Percentiles rank a stretch among this genome's conserved stretches.
Evolutionary conservation across 2,888 invertebrate species (phyloP).

Genomic region (Aleiodes alternator): DNA sequence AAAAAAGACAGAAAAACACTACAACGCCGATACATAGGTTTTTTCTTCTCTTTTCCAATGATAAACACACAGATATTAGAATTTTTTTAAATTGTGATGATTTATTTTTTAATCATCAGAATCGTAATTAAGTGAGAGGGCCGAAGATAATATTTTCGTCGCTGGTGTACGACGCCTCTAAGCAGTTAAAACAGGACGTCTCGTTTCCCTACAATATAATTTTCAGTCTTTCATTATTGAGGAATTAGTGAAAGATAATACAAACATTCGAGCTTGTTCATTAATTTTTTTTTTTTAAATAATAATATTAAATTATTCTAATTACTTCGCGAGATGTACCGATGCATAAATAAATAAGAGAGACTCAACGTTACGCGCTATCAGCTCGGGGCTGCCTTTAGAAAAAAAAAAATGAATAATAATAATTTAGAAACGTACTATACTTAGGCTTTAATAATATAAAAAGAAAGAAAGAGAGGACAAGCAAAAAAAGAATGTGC

Average conservation of each 20-base stretch:
- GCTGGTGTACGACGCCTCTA: conserved; percentile 58
- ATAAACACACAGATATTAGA: conserved; percentile 17
- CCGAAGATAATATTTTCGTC: conserved; percentile 46
- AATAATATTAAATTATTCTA: conserved; percentile 58
- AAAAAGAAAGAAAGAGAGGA: not conserved
- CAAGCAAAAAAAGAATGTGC: not conserved
- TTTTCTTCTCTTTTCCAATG: conserved; percentile 6
- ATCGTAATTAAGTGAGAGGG: conserved; percentile 11
- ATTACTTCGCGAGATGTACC: conserved; percentile 63
- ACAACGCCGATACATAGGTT: conserved; percentile 47
- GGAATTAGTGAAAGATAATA: conserved; percentile 38
- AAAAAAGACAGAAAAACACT: conserved; percentile 29
- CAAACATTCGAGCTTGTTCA: conserved; percentile 57
- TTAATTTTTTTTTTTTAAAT: conserved; percentile 51
- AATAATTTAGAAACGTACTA: conserved; percentile 41
- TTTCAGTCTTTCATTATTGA: conserved; percentile 57
- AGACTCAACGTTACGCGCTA: conserved; percentile 65
- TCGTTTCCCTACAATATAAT: conserved; percentile 34
- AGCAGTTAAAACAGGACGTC: conserved; percentile 50
- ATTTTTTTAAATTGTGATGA: conserved; percentile 12
- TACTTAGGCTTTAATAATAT: conserved; percentile 40
- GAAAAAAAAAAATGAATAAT: conserved; percentile 41
- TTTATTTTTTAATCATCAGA: conserved; percentile 22
- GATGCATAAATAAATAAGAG: conserved; percentile 63
- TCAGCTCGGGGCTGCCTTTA: conserved; percentile 62